Conservation (phyloP, 37 sponge, comb jelly and placozoan genomes). For the Crambe crambe region DNA sequence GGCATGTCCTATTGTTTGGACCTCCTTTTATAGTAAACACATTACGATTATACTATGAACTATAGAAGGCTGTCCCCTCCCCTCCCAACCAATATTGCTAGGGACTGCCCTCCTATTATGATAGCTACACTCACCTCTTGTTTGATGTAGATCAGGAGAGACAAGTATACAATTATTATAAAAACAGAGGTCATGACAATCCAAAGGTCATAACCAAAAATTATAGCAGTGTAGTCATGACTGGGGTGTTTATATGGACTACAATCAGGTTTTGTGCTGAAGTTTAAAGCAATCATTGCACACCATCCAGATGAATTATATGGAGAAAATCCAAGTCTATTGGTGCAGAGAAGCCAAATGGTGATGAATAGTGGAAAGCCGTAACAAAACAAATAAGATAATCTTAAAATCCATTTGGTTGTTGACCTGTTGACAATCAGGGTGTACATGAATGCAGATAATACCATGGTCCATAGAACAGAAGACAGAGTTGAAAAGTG, state of each 20-base stretch:
- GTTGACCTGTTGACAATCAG: background rate
- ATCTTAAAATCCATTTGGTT: background rate
- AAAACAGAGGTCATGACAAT: conserved; percentile 43
- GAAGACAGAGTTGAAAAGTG: conserved; percentile 38
- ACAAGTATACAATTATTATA: conserved; percentile 28
- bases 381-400: conserved; percentile 40
- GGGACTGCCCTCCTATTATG: too few relatives aligned
- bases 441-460: conserved; percentile 57
- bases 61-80: too few relatives aligned
- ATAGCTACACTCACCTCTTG: conserved; percentile 31
- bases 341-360: conserved; percentile 45
- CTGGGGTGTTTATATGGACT: too few relatives aligned
- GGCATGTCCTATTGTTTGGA: too few relatives aligned
- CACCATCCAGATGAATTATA: conserved; percentile 76
- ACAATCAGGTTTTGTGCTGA: background rate
- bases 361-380: conserved; percentile 35
- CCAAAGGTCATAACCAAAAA: conserved; percentile 56
- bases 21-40: too few relatives aligned
- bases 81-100: too few relatives aligned
- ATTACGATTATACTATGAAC: too few relatives aligned
- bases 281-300: conserved; percentile 8
- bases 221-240: background rate
- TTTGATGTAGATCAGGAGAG: conserved; percentile 22
- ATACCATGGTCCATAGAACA: conserved; percentile 53
- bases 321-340: conserved; percentile 64